Conservation (phyloP, 2,113 vertebrate species). For the Pituophis catenifer region DNA sequence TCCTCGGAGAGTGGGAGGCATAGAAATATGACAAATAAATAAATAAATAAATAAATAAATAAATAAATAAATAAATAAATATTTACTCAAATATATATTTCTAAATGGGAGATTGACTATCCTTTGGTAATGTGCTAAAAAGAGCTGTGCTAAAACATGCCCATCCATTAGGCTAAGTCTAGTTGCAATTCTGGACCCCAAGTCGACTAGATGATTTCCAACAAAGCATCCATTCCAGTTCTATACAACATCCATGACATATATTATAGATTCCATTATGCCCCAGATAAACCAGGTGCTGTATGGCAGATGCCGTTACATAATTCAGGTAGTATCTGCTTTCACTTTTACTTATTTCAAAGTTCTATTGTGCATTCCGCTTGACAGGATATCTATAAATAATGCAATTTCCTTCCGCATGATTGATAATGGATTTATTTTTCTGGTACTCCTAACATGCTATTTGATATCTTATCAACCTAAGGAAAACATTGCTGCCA, state of each 20-base stretch:
- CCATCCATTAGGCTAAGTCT: not conserved
- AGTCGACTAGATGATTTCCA: not conserved
- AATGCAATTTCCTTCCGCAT: not conserved
- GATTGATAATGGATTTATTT: conserved; percentile 13
- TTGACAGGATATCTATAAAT: conserved; percentile 10
- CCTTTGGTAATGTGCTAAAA: not conserved
- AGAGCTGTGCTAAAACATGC: not conserved
- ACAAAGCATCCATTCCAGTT: not conserved
- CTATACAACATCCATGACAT: not conserved
- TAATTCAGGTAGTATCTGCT: not conserved
- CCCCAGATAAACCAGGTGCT: not conserved
- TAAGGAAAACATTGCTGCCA: conserved; percentile 11
- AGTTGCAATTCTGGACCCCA: not conserved
- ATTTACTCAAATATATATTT: not conserved
- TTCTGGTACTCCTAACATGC: not conserved
- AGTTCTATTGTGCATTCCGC: not conserved
- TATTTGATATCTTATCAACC: conserved; percentile 25
- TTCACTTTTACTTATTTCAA: not conserved
- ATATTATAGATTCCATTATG: not conserved
- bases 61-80: not conserved
- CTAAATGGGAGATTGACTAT: not conserved
- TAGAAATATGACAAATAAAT: too few species aligned
- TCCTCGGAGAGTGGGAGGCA: too few species aligned
- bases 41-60: too few species aligned
- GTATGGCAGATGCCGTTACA: not conserved